These are phyloP conservation scores for Acanthosepion esculentum DNA, from an alignment of 2,888 invertebrate genomes.

Conservation along the genomic window DNA sequence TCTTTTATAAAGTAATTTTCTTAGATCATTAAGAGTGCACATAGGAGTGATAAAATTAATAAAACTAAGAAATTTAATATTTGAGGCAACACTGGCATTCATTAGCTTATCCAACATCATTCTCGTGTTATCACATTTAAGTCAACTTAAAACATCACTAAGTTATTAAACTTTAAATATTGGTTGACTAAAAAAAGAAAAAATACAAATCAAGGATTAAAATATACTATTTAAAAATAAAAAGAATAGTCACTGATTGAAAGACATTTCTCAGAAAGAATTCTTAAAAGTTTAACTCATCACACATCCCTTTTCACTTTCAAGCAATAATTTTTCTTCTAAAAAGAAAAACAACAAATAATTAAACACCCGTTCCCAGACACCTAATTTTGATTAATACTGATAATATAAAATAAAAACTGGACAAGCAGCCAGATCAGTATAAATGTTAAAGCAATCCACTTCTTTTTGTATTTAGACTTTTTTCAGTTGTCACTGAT, in stretches of 20 bases:
- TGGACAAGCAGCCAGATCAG: neutral
- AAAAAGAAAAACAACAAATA: neutral
- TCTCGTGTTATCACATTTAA: neutral
- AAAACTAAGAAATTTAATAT: no score
- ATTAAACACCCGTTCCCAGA: neutral
- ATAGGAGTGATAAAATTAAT: no score
- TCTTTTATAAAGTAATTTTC: no score
- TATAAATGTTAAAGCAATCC: neutral
- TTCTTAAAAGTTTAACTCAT: neutral
- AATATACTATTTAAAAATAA: no score
- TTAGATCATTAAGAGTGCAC: no score
- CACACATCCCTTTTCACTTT: neutral
- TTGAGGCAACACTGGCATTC: no score
- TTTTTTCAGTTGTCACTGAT: neutral
- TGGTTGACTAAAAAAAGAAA: neutral
- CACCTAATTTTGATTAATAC: neutral
- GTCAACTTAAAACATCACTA: neutral
- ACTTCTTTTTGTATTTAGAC: neutral
- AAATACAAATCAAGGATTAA: no score
- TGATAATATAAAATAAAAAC: neutral
- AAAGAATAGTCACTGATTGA: no score
- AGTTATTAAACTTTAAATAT: neutral
- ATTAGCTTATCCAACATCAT: neutral
- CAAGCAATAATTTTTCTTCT: neutral
- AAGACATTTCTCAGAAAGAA: no score